Evolutionary conservation across 2,113 vertebrate species (phyloP).

Genomic region (Paramormyrops kingsleyae): DNA sequence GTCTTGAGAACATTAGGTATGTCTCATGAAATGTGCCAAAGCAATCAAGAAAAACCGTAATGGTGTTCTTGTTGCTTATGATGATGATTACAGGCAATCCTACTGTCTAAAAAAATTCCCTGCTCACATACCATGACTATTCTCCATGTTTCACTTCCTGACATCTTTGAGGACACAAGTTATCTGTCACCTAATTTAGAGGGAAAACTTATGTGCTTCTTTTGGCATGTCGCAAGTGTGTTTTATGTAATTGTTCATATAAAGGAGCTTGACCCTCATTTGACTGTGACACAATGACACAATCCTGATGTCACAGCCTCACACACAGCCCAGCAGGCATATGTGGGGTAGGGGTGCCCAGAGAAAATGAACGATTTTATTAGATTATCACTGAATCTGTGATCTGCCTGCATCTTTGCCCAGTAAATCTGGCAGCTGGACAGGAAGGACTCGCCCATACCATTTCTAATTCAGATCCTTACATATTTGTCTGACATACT

Average conservation of each 20-base stretch:
- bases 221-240: not conserved
- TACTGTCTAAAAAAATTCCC: not conserved
- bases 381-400: not conserved
- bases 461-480: not conserved
- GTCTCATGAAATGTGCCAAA: too few species aligned
- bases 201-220: not conserved
- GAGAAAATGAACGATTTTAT: not conserved
- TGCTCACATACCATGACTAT: not conserved
- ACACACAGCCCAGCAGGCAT: not conserved
- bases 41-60: too few species aligned
- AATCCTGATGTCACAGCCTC: not conserved
- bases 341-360: not conserved
- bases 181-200: not conserved
- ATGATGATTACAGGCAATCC: not conserved
- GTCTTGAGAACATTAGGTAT: too few species aligned
- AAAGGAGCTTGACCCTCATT: not conserved
- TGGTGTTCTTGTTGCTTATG: not conserved
- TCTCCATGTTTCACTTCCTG: not conserved
- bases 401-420: not conserved
- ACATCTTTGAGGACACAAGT: not conserved
- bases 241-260: not conserved
- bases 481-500: not conserved
- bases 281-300: not conserved
- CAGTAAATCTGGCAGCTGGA: not conserved
- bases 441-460: too few species aligned